Percentiles rank a stretch among this genome's conserved stretches.
phyloP scores from a whole-genome alignment of 2,888 invertebrate species.

The Platycnemis pennipes region DNA sequence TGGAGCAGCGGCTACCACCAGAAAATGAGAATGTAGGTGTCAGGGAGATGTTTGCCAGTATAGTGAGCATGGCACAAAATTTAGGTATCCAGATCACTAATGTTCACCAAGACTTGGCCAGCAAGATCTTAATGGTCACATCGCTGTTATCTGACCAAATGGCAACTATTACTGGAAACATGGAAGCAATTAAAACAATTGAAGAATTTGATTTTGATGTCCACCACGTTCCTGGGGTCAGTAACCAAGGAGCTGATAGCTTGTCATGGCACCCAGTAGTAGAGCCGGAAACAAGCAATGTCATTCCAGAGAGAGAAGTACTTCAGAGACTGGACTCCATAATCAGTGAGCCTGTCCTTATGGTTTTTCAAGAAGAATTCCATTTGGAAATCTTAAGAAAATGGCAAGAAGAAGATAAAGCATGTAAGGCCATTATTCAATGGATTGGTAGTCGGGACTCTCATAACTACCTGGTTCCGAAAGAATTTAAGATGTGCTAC shows the following conservation, averaged over 20 bases:
- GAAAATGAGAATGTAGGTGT: too few relatives aligned
- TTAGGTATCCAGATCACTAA: too few relatives aligned
- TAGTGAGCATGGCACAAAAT: too few relatives aligned
- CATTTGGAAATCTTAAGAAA: too few relatives aligned
- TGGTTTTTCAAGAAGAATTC: too few relatives aligned
- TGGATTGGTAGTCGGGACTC: not conserved
- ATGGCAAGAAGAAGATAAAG: not conserved
- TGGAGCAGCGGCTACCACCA: too few relatives aligned
- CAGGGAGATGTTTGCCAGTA: too few relatives aligned
- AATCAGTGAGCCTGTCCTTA: not conserved
- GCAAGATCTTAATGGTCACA: too few relatives aligned
- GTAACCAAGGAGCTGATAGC: not conserved
- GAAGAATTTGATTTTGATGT: conserved; percentile 13
- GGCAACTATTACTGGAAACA: too few relatives aligned
- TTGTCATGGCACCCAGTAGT: not conserved
- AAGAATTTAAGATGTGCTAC: not conserved
- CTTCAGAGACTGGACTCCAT: not conserved
- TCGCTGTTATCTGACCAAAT: too few relatives aligned
- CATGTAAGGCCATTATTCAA: not conserved
- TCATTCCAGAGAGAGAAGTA: not conserved
- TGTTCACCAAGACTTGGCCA: too few relatives aligned
- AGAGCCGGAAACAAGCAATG: not conserved
- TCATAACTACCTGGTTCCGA: not conserved
- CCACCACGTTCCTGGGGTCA: not conserved
- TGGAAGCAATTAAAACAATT: too few relatives aligned